Percentiles rank a stretch among this genome's conserved stretches.
Evolutionary conservation across 2,888 invertebrate species (phyloP).

Genomic region (Prenolepis imparis): DNA sequence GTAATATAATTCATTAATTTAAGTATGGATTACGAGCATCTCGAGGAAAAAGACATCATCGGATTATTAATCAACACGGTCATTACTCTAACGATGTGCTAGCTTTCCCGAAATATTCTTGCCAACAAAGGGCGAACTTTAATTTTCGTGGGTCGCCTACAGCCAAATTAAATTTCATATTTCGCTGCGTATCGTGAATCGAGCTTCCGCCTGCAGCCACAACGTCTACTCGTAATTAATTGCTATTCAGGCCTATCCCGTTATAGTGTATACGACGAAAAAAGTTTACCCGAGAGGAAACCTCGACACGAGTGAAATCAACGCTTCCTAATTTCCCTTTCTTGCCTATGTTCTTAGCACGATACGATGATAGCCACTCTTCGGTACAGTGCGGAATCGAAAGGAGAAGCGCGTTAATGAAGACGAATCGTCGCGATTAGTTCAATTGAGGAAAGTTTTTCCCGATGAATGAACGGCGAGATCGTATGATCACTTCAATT

Average conservation of each 20-base stretch:
- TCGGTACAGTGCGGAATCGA: slow-evolving; percentile 39
- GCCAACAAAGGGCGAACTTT: slow-evolving; percentile 22
- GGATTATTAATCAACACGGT: slow-evolving; percentile 20
- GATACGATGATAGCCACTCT: slow-evolving; percentile 41
- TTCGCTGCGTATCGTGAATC: slow-evolving; percentile 75
- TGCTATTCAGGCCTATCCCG: slow-evolving; percentile 69
- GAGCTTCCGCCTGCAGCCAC: slow-evolving; percentile 61
- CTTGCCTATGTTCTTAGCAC: neutral
- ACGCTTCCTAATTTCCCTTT: slow-evolving; percentile 40
- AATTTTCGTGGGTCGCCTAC: slow-evolving; percentile 62
- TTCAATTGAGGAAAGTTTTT: slow-evolving; percentile 49
- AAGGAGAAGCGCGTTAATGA: slow-evolving; percentile 55
- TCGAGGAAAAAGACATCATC: neutral
- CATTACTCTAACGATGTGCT: neutral
- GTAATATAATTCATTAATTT: slow-evolving; percentile 12
- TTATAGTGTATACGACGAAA: neutral
- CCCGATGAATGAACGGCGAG: slow-evolving; percentile 11
- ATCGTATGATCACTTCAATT: slow-evolving; percentile 34
- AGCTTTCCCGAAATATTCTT: slow-evolving; percentile 16
- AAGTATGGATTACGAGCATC: neutral
- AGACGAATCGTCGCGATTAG: slow-evolving; percentile 59
- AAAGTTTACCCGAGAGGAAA: neutral
- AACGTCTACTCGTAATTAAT: slow-evolving; percentile 77
- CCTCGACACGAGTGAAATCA: neutral
- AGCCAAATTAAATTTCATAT: slow-evolving; percentile 80